Conservation (phyloP, 2,888 invertebrate genomes). For the Drosophila formosana region DNA sequence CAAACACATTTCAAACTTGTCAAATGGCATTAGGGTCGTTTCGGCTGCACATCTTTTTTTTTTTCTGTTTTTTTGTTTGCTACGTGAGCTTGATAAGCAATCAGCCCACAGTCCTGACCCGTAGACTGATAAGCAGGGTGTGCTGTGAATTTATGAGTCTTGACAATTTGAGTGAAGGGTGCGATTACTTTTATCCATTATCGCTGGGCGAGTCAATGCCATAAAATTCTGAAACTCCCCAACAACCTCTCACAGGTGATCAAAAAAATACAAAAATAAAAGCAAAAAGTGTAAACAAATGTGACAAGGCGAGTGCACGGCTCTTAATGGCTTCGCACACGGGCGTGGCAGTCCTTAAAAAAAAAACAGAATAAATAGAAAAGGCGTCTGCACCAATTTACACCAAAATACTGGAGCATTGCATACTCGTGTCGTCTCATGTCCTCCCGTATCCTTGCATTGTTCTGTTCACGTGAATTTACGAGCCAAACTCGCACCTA, state of each 20-base stretch:
- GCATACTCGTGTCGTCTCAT: conserved; percentile 2
- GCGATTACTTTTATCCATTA: conserved; percentile 28
- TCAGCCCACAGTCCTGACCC: conserved; percentile 22
- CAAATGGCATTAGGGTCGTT: conserved; percentile 66
- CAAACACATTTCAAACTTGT: conserved; percentile 68
- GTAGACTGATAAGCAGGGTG: conserved; percentile 40
- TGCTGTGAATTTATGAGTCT: conserved; percentile 57
- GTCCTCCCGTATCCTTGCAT: background rate
- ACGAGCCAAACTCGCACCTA: conserved; percentile 2
- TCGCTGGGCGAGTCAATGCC: conserved; percentile 36
- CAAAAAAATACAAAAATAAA: conserved; percentile 37
- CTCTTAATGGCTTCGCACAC: conserved; percentile 52
- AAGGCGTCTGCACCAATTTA: conserved; percentile 28
- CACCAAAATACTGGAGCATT: conserved; percentile 11
- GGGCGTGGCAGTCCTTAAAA: conserved; percentile 25
- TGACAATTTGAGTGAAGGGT: conserved; percentile 53
- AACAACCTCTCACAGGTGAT: conserved; percentile 51
- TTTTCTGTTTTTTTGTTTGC: background rate
- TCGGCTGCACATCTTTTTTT: conserved; percentile 7
- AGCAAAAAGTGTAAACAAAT: conserved; percentile 45
- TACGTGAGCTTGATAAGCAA: conserved; percentile 47
- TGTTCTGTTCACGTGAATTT: conserved; percentile 7
- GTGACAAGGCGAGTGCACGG: conserved; percentile 47
- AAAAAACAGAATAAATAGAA: background rate
- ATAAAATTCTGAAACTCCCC: conserved; percentile 43